Evolutionary conservation across 2,113 vertebrate genomes (phyloP).

Genomic region (Hystrix brachyura): DNA sequence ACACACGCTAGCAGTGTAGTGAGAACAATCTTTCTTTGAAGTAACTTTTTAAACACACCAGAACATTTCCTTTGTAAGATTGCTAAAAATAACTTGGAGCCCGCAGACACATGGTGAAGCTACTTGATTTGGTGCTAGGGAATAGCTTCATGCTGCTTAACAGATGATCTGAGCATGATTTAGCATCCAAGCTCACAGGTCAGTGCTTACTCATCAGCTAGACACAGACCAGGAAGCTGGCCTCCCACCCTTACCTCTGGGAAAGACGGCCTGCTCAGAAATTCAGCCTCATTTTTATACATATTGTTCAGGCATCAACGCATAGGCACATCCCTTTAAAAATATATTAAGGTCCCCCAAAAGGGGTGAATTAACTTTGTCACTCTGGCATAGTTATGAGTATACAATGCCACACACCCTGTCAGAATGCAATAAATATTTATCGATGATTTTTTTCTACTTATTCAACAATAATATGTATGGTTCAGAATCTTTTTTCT

Average conservation of each 20-base stretch:
- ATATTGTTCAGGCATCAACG: conserved; percentile 82
- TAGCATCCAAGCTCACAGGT: background rate
- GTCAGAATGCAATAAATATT: conserved; percentile 83
- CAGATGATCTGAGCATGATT: conserved; percentile 36
- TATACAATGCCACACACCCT: conserved; percentile 84
- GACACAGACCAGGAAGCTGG: background rate
- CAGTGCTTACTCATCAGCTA: background rate
- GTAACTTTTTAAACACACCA: conserved; percentile 67
- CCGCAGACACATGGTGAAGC: conserved; percentile 69
- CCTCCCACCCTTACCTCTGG: conserved; percentile 56
- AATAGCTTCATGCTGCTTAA: conserved; percentile 59
- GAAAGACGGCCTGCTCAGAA: conserved; percentile 71
- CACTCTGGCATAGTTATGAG: conserved; percentile 81
- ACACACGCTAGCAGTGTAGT: conserved; percentile 83
- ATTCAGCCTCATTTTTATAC: conserved; percentile 73
- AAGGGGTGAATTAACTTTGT: conserved; percentile 83
- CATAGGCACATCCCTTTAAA: conserved; percentile 87
- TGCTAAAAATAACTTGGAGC: conserved; percentile 78
- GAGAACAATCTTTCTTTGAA: conserved; percentile 80
- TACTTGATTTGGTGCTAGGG: conserved; percentile 70
- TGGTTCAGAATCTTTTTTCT: conserved; percentile 65
- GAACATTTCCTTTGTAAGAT: background rate
- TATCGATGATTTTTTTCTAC: conserved; percentile 78
- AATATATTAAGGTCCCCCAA: conserved; percentile 82
- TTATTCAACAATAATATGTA: conserved; percentile 70